phyloP scores from a whole-genome alignment of 2,888 invertebrate species.

The Machimus rusticus region DNA sequence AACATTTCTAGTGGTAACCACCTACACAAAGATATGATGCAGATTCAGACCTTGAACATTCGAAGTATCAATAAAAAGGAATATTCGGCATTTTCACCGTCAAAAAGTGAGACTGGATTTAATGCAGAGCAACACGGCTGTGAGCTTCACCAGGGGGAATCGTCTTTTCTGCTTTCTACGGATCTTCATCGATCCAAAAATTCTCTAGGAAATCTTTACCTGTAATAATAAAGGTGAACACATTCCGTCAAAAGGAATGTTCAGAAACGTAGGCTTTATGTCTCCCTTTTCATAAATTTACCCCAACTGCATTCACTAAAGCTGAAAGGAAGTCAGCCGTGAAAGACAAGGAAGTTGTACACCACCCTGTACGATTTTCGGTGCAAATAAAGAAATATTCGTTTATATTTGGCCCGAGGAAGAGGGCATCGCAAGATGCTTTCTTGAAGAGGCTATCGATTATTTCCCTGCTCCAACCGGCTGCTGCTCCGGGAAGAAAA shows the following conservation, averaged over 20 bases:
- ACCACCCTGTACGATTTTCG: not conserved
- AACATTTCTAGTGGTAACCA: not conserved
- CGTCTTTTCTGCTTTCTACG: not conserved
- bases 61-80: not conserved
- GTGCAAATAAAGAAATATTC: not conserved
- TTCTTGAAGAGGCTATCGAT: not conserved
- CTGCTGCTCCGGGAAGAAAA: not conserved
- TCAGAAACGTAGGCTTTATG: not conserved
- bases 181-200: not conserved
- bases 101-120: not conserved
- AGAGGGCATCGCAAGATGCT: not conserved
- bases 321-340: not conserved
- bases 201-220: not conserved
- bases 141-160: not conserved
- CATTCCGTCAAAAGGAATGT: not conserved
- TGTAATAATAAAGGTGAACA: not conserved
- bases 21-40: not conserved
- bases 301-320: not conserved
- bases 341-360: not conserved
- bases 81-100: not conserved
- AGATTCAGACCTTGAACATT: not conserved
- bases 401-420: not conserved
- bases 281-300: not conserved
- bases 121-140: not conserved
- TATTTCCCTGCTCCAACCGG: not conserved